phyloP scores from a whole-genome alignment of 2,113 vertebrate genomes.

The Sphyrna mokarran region DNA sequence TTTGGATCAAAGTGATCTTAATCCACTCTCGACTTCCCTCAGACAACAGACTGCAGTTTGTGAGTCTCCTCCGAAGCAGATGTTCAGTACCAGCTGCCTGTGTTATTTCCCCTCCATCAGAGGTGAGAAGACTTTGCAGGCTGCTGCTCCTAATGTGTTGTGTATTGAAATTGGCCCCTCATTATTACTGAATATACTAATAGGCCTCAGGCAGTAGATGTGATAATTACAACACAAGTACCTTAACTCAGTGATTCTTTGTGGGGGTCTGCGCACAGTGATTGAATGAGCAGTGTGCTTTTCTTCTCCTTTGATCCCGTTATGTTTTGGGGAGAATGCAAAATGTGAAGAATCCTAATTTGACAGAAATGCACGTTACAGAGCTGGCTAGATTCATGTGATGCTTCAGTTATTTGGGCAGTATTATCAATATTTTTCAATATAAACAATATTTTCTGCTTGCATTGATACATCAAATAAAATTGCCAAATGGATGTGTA shows the following conservation, averaged over 20 bases:
- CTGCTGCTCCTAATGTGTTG: background rate
- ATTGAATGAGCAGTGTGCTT: constrained; percentile 29
- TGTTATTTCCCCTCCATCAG: constrained; percentile 13
- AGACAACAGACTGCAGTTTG: constrained; percentile 35
- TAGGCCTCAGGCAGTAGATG: background rate
- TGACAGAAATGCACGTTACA: background rate
- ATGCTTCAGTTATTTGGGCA: background rate
- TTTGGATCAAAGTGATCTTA: constrained; percentile 35
- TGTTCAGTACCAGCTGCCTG: background rate
- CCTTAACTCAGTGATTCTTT: rapidly evolving
- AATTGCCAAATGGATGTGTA: background rate
- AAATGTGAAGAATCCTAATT: background rate
- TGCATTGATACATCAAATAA: background rate
- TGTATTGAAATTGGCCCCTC: constrained; percentile 35
- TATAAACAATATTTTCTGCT: background rate
- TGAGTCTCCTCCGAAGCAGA: constrained; percentile 41
- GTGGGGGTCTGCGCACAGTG: background rate
- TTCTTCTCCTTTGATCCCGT: constrained; percentile 13
- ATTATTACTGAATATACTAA: constrained; percentile 38
- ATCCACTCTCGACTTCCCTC: constrained; percentile 31
- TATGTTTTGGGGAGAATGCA: background rate
- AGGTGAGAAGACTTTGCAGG: background rate
- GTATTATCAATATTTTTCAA: background rate
- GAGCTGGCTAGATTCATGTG: background rate
- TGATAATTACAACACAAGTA: constrained; percentile 7